Evolutionary conservation across 2,888 invertebrate species (phyloP).

Genomic region (Ferdinandea cuprea): DNA sequence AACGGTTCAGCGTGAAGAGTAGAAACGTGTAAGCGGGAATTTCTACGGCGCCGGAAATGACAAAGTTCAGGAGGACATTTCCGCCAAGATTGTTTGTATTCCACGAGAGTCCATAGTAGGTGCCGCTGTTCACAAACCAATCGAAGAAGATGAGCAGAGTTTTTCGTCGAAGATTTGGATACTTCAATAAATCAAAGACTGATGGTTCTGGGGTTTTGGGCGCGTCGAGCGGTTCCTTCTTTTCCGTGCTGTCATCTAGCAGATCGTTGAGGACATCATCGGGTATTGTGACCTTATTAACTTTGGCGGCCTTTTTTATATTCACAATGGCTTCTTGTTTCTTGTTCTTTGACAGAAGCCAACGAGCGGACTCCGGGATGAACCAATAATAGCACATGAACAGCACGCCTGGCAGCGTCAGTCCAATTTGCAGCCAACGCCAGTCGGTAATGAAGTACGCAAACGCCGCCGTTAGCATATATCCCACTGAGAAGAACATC

Average conservation of each 20-base stretch:
- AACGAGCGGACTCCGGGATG: constrained; percentile 89
- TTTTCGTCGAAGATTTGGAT: constrained; percentile 87
- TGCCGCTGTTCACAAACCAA: constrained; percentile 91
- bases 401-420: constrained; percentile 87
- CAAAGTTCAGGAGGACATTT: constrained; percentile 89
- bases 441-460: constrained; percentile 88
- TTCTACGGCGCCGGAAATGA: constrained; percentile 90
- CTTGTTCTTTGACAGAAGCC: constrained; percentile 87
- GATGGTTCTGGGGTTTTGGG: constrained; percentile 82
- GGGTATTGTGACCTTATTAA: constrained; percentile 86
- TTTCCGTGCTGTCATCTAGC: constrained; percentile 82
- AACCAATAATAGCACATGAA: constrained; percentile 90
- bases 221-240: constrained; percentile 77
- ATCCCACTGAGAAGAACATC: constrained; percentile 90
- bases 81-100: constrained; percentile 89
- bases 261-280: constrained; percentile 84
- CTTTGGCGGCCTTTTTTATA: constrained; percentile 86
- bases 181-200: constrained; percentile 86
- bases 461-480: constrained; percentile 87
- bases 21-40: constrained; percentile 88
- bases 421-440: constrained; percentile 87
- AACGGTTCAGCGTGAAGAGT: constrained; percentile 87
- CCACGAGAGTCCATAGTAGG: constrained; percentile 91
- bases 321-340: constrained; percentile 86
- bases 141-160: constrained; percentile 89